Conservation (phyloP, 2,113 vertebrate genomes). For the Cyprinodon tularosa region DNA sequence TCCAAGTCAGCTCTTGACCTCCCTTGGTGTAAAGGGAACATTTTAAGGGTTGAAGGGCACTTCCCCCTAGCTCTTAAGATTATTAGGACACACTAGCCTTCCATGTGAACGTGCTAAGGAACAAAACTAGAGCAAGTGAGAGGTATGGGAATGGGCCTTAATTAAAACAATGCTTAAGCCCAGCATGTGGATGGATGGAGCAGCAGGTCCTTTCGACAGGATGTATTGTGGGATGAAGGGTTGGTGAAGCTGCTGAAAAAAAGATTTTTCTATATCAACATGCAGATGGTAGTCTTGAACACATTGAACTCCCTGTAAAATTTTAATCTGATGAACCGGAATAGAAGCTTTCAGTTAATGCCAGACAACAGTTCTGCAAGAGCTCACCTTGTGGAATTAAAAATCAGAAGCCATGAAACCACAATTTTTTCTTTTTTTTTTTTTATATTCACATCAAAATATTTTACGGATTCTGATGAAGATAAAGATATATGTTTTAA, state of each 20-base stretch:
- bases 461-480: too few species aligned
- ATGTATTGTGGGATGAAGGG: constrained; percentile 1
- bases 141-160: too few species aligned
- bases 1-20: too few species aligned
- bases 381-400: background rate
- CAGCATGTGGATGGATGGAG: constrained; percentile 26
- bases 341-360: background rate
- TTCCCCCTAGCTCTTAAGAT: too few species aligned
- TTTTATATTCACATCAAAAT: background rate
- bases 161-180: constrained; percentile 56
- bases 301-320: constrained; percentile 1
- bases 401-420: background rate
- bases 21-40: too few species aligned
- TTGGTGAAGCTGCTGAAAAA: constrained; percentile 34
- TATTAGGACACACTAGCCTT: too few species aligned
- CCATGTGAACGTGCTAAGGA: too few species aligned
- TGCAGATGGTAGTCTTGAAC: constrained; percentile 13
- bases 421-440: background rate
- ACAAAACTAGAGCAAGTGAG: too few species aligned
- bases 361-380: background rate
- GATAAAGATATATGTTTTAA: too few species aligned
- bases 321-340: background rate
- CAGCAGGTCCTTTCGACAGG: constrained; percentile 35
- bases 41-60: too few species aligned
- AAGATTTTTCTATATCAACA: constrained; percentile 22